Base-by-base conservation (phyloP, 1,140 invertebrate species). In the Notospermus geniculatus region DNA sequence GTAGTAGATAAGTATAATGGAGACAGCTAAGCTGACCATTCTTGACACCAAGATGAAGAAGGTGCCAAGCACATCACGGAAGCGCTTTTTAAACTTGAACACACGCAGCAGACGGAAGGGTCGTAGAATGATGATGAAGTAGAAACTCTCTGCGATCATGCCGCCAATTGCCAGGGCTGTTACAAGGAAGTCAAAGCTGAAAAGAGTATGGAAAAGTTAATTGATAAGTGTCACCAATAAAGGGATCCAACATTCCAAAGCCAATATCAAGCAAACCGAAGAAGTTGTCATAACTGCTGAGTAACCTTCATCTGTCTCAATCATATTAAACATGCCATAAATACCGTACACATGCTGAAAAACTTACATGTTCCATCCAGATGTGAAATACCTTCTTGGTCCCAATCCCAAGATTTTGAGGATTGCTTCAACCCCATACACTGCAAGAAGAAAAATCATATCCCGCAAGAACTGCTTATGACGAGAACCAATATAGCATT, bases 1-100 rank as follows among this genome's bases (percentile, higher is more conserved):
- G 77, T 93, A 95, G 78, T 93, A 94, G 70, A 93, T 85, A 64
- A 94, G 86, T 11, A 93, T 81, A 84, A 94, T 91, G 0, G 92
- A 90, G 57, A 92, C 86, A 28, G 88, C 87, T 1, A 90, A 88
- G 5, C 77, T 79, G 74, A 66, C 86, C 23, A 83, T 76, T 61
- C 90, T 81, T 19, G 89, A 90, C 2, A 88, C 86, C 23, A 93
- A 80, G 62, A 95, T 87, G 41, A 93, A 91, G 11, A 94, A 80
- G 1, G 92, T 93, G 41, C 91, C 91, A 75, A 94, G 90, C 41
- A 95, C 91, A 81, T 95, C 91, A 57, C 91, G 85, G 74, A 93
- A 94, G 15, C 91, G 83, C 71, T 90, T 91, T 76, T 93, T 93
- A 36, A 93, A 77, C 80, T 93, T 79, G 59, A 85, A 84, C 60